Base-by-base conservation (phyloP, 2,888 invertebrate genomes). In the Melanargia galathea region DNA sequence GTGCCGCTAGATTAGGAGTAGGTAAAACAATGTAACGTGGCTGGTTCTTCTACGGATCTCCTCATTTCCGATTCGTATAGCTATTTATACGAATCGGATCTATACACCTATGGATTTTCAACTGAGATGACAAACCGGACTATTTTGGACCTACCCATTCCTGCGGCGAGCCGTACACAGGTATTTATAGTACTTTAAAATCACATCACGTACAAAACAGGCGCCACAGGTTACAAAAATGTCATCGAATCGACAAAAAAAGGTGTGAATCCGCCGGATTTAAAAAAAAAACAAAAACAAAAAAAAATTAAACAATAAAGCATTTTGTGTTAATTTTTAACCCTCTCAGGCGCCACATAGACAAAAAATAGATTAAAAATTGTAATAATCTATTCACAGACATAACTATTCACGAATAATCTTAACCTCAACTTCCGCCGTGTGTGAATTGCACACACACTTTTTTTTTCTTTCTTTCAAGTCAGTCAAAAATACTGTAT, bases 201-300 rank as follows among this genome's bases (percentile, higher is more conserved):
- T 61, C 48, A 45, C 10, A 52, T 70, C 82, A 82, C 82, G 81
- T 75, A 65, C 22, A 35, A 30, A n/a, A 24, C 51, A 70, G 83
- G 81, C 84, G 83, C 82, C 84, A 80, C 62, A 64, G 52, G 70
- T 71, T 68, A 67, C 59, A 66, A 60, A 58, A 69, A 73, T 65
- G 59, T 66, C 48, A 72, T 16, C 38, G 64, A 48, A 26, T 60
- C 20, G 16, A 43, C n/a, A 40, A 64, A 78, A 80, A 81, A 79
- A 72, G 65, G 55, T 40, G 63, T 43, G 71, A 80, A 79, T 81
- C 85, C 80, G 79, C 70, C 81, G 83, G 83, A 85, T 78, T 82
- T 73, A 69, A 22, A 46, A 52, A 67, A 66, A 67, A 69, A 64
- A 63, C 62, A n/a, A n/a, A n/a, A n/a, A 38, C 49, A 71, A 55